These are phyloP conservation scores for Hemiscyllium ocellatum DNA, from an alignment of 2,113 vertebrate genomes.

Conservation along the genomic window DNA sequence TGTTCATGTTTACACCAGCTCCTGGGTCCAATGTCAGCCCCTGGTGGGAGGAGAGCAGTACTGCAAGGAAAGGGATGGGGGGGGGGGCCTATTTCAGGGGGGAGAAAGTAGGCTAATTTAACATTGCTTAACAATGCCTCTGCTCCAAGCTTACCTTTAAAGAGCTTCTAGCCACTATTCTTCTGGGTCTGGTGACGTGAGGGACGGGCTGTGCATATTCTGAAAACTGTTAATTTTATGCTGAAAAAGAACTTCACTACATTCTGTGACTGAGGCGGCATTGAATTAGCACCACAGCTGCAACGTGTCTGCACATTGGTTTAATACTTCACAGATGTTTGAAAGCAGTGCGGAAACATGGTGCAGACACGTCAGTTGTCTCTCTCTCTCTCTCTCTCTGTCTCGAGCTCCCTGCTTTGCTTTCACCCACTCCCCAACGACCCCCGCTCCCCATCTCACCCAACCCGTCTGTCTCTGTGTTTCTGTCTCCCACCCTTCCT, in stretches of 20 bases:
- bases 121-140: neutral
- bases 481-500: no score
- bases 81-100: neutral
- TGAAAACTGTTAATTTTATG: neutral
- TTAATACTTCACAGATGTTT: conserved; percentile 16
- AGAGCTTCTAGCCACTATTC: neutral
- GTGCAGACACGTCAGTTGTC: neutral
- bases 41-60: neutral
- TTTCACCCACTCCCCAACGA: no score
- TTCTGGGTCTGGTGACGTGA: neutral
- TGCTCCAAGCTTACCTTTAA: neutral
- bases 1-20: neutral
- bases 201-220: neutral
- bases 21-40: neutral
- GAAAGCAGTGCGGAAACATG: neutral
- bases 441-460: no score
- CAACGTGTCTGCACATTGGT: neutral
- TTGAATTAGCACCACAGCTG: neutral
- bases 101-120: neutral
- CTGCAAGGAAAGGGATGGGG: neutral
- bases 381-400: neutral
- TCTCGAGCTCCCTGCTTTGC: neutral
- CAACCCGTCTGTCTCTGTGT: no score
- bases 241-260: neutral
- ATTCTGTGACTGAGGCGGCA: neutral